Percentiles rank a stretch among this genome's conserved stretches.
Evolutionary conservation across 2,888 invertebrate genomes (phyloP).

Genomic region (Parnassius smintheus): DNA sequence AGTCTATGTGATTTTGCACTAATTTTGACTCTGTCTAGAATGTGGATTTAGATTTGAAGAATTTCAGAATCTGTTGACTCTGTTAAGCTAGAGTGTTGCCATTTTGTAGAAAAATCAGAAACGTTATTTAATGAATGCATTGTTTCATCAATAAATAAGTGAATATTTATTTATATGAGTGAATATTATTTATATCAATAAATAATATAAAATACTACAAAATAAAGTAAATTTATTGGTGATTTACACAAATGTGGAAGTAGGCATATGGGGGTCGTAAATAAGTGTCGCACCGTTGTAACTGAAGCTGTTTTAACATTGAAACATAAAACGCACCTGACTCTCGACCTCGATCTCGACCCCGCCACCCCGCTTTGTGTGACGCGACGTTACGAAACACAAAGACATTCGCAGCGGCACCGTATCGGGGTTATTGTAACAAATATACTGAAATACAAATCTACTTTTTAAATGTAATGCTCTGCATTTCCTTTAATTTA

Average conservation of each 20-base stretch:
- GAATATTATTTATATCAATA: too few relatives aligned
- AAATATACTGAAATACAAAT: slow-evolving; percentile 11
- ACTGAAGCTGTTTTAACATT: slow-evolving; percentile 59
- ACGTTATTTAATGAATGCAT: too few relatives aligned
- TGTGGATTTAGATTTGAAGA: too few relatives aligned
- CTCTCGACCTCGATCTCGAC: slow-evolving; percentile 38
- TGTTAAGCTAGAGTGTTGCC: too few relatives aligned
- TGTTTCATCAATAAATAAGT: too few relatives aligned
- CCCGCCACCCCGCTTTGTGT: slow-evolving; percentile 1
- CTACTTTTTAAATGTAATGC: not conserved
- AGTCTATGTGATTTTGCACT: too few relatives aligned
- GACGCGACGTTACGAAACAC: slow-evolving; percentile 20
- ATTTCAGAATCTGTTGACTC: too few relatives aligned
- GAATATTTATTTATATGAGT: too few relatives aligned
- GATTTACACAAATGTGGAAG: slow-evolving; percentile 11
- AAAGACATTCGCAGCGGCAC: slow-evolving; percentile 12
- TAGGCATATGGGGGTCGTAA: slow-evolving; percentile 40
- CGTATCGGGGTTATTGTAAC: slow-evolving; percentile 22
- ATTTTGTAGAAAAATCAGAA: too few relatives aligned
- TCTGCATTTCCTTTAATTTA: not conserved
- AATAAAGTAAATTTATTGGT: not conserved
- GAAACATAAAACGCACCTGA: slow-evolving; percentile 62
- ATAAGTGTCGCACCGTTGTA: slow-evolving; percentile 39
- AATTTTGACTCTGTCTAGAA: too few relatives aligned
- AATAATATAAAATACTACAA: too few relatives aligned